These are phyloP conservation scores for Eupsittula cactorum DNA, from an alignment of 2,113 vertebrate species.

Conservation along the genomic window DNA sequence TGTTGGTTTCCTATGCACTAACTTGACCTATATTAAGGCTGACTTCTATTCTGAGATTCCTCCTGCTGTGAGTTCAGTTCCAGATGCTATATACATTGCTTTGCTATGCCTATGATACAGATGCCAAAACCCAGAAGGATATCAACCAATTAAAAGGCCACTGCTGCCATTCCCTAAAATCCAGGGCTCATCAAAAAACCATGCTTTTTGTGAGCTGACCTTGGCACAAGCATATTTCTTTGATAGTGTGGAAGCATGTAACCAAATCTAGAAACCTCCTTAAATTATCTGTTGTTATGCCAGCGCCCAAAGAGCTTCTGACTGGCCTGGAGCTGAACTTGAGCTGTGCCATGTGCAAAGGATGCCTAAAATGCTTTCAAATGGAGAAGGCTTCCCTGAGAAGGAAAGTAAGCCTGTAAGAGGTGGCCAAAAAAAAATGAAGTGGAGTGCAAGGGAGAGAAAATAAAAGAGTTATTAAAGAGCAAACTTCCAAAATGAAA, in stretches of 20 bases:
- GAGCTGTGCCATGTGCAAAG: neutral
- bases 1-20: conserved; percentile 33
- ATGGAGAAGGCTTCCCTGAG: neutral
- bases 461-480: neutral
- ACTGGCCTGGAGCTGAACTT: neutral
- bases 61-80: conserved; percentile 29
- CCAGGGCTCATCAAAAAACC: neutral
- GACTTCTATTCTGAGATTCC: conserved; percentile 36
- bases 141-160: conserved; percentile 4
- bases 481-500: neutral
- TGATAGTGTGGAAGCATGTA: neutral
- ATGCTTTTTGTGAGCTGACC: neutral
- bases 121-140: neutral
- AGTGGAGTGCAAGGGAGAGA: neutral
- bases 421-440: neutral
- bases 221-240: neutral
- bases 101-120: neutral
- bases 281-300: neutral
- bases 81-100: neutral
- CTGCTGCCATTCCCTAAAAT: neutral
- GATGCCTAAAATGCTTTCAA: neutral
- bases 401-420: neutral
- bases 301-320: neutral
- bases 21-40: conserved; percentile 52
- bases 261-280: neutral